phyloP scores from a whole-genome alignment of 2,113 vertebrate species.

The Desmodus rotundus region DNA sequence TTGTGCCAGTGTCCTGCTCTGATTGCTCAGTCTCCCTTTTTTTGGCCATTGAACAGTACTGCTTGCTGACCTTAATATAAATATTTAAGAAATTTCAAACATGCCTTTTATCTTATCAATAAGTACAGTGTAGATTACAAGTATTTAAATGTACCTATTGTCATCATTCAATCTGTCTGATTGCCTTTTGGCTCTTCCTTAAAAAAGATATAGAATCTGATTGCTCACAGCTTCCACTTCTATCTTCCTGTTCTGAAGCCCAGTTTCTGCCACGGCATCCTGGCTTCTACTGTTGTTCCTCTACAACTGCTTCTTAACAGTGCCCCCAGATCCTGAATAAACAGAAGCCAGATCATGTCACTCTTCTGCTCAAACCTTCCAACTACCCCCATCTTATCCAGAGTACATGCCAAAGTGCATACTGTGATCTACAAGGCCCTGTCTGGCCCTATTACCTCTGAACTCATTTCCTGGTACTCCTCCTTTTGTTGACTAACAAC shows the following conservation, averaged over 20 bases:
- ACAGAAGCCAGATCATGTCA: not conserved
- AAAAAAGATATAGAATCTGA: conserved; percentile 13
- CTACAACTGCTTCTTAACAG: not conserved
- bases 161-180: not conserved
- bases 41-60: not conserved
- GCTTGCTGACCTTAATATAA: not conserved
- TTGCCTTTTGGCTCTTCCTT: conserved; percentile 27
- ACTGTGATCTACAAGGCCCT: not conserved
- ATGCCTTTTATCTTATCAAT: conserved; percentile 22
- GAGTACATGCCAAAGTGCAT: not conserved
- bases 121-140: not conserved
- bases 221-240: not conserved
- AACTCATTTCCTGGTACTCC: not conserved
- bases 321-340: not conserved
- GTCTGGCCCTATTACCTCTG: not conserved
- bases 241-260: not conserved
- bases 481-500: not conserved
- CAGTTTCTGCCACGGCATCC: not conserved
- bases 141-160: conserved; percentile 38
- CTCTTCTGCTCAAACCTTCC: not conserved
- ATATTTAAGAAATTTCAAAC: conserved; percentile 30
- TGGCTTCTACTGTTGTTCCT: not conserved
- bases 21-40: not conserved
- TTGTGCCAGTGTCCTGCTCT: not conserved
- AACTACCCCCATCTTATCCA: not conserved